Evolutionary conservation across 2,888 invertebrate genomes (phyloP).

Genomic region (Rhingia rostrata): DNA sequence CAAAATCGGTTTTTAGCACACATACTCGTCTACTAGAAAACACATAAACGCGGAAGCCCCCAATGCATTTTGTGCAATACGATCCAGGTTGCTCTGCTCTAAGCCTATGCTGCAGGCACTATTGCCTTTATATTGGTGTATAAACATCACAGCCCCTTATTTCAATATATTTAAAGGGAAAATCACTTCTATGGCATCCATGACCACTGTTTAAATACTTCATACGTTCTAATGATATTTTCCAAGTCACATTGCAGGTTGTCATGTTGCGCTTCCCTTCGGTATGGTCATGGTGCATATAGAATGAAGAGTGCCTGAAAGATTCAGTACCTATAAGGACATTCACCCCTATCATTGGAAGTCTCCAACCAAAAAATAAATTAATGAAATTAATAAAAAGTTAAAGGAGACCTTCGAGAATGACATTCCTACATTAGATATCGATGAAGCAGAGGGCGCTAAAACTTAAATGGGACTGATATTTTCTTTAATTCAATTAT

Average conservation of each 20-base stretch:
- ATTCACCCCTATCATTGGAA: constrained; percentile 43
- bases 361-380: not conserved
- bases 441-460: not conserved
- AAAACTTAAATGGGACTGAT: constrained; percentile 41
- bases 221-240: constrained; percentile 61
- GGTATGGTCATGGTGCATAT: constrained; percentile 22
- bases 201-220: constrained; percentile 20
- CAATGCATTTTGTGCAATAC: constrained; percentile 63
- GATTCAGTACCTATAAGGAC: constrained; percentile 40
- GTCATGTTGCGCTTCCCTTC: constrained; percentile 7
- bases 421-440: not conserved
- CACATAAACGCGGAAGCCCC: constrained; percentile 68
- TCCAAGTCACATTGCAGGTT: constrained; percentile 50
- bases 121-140: constrained; percentile 23
- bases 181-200: constrained; percentile 71
- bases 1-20: constrained; percentile 60
- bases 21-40: constrained; percentile 11
- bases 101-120: constrained; percentile 61
- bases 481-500: constrained; percentile 70
- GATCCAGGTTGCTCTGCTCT: constrained; percentile 61
- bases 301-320: constrained; percentile 19
- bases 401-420: constrained; percentile 27
- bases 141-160: constrained; percentile 53
- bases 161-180: constrained; percentile 13
- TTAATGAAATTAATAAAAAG: constrained; percentile 12